Percentiles rank a stretch among this genome's conserved stretches.
Evolutionary conservation across 1,140 invertebrate genomes (phyloP).

Genomic region (Zaprionus nigranus): DNA sequence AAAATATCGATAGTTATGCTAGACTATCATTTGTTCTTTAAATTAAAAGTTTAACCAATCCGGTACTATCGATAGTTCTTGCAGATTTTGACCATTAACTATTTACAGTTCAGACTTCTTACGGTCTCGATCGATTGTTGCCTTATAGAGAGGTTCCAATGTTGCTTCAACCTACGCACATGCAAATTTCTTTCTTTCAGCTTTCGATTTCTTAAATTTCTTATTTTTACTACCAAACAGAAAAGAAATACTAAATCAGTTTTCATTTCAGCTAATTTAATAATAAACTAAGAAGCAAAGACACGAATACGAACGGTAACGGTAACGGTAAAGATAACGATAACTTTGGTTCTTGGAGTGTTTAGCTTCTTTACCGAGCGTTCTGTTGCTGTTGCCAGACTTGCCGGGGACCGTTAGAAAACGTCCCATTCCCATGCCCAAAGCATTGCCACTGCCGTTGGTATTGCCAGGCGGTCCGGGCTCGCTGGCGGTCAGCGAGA

Average conservation of each 20-base stretch:
- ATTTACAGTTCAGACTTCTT: not conserved
- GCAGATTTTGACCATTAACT: constrained; percentile 3
- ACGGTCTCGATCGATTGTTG: constrained; percentile 15
- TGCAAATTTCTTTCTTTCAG: constrained; percentile 43
- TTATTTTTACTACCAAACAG: constrained; percentile 51
- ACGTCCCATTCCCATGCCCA: constrained; percentile 71
- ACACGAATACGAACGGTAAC: constrained; percentile 52
- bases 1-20: constrained; percentile 7
- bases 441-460: constrained; percentile 62
- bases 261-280: constrained; percentile 29
- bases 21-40: not conserved
- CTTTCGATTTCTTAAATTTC: not conserved
- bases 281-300: constrained; percentile 40
- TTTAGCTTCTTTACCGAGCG: constrained; percentile 64
- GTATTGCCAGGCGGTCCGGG: constrained; percentile 69
- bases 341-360: constrained; percentile 48
- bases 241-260: constrained; percentile 24
- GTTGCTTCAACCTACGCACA: constrained; percentile 19
- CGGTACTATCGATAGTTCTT: constrained; percentile 1
- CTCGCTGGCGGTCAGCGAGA: constrained; percentile 69
- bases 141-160: constrained; percentile 32
- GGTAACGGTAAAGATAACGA: constrained; percentile 43
- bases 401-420: constrained; percentile 83
- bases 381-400: constrained; percentile 63
- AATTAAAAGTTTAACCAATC: not conserved